These are phyloP conservation scores for Pararge aegeria DNA, from an alignment of 1,140 invertebrate genomes.

Conservation along the genomic window DNA sequence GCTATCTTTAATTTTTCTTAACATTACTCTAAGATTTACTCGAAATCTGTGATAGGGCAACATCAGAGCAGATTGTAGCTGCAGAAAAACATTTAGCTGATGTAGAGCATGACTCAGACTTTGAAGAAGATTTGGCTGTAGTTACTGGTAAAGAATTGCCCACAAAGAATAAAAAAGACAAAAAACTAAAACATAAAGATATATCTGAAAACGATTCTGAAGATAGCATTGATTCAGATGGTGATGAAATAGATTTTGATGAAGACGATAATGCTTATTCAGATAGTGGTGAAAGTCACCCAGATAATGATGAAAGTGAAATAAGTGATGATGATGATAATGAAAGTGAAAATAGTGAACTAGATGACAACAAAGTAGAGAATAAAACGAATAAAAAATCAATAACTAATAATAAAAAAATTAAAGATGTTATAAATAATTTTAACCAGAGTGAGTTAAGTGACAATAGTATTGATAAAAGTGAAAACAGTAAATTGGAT, in stretches of 20 bases:
- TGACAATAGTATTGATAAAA: conserved; percentile 29
- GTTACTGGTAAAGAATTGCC: conserved; percentile 66
- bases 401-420: conserved; percentile 3
- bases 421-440: neutral
- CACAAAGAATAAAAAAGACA: conserved; percentile 45
- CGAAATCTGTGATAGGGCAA: conserved; percentile 89
- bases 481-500: conserved; percentile 26
- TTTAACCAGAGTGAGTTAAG: no score
- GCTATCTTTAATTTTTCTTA: conserved; percentile 34
- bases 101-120: conserved; percentile 82
- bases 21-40: conserved; percentile 82
- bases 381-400: conserved; percentile 9
- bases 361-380: conserved; percentile 29
- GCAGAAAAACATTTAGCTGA: conserved; percentile 83
- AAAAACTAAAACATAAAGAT: conserved; percentile 30
- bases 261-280: conserved; percentile 43
- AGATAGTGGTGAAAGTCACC: conserved; percentile 30
- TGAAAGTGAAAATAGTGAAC: conserved; percentile 32
- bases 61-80: conserved; percentile 82
- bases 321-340: conserved; percentile 37
- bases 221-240: conserved; percentile 33
- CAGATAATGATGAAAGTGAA: conserved; percentile 28
- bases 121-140: conserved; percentile 83
- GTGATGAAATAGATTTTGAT: conserved; percentile 38
- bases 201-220: conserved; percentile 37